A percentile compares a stretch with the other conserved stretches of the same genome.
phyloP scores from a whole-genome alignment of 92 coral and sea anemone species.

The Palythoa grandis region DNA sequence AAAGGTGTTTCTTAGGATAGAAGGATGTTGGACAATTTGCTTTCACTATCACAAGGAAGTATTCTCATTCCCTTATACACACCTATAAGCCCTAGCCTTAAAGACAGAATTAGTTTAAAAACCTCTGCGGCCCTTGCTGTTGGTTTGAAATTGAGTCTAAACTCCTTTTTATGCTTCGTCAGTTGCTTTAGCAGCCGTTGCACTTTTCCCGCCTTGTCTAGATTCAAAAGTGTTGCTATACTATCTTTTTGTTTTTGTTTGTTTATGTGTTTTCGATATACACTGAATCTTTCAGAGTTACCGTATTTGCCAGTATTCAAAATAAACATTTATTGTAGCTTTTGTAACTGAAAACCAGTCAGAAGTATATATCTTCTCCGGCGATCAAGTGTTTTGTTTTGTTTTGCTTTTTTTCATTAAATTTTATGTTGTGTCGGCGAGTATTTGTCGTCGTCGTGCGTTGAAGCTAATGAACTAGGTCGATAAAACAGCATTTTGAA shows the following conservation, averaged over 20 bases:
- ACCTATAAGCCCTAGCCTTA: no score
- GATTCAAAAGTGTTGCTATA: background rate
- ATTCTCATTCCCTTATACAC: background rate
- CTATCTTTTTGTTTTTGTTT: background rate
- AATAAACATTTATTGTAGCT: background rate
- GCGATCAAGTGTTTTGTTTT: no score
- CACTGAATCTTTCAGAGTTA: background rate
- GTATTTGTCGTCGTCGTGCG: no score
- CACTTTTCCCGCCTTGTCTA: constrained; percentile 30
- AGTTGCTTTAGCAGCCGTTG: background rate
- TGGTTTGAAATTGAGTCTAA: background rate
- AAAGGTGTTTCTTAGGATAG: background rate
- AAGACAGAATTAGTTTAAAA: constrained; percentile 11
- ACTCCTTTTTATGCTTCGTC: background rate
- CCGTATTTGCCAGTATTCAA: background rate
- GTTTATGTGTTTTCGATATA: background rate
- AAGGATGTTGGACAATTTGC: background rate
- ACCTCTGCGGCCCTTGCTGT: background rate
- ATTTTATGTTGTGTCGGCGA: no score
- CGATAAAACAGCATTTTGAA: no score
- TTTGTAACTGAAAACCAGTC: background rate
- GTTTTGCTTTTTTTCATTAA: no score
- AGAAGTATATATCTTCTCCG: no score
- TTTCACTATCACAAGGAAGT: background rate
- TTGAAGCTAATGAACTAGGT: no score